A percentile compares a stretch with the other conserved stretches of the same genome.
phyloP scores from a whole-genome alignment of 2,797 vertebrate species.

The Lutjanus argentimaculatus region DNA sequence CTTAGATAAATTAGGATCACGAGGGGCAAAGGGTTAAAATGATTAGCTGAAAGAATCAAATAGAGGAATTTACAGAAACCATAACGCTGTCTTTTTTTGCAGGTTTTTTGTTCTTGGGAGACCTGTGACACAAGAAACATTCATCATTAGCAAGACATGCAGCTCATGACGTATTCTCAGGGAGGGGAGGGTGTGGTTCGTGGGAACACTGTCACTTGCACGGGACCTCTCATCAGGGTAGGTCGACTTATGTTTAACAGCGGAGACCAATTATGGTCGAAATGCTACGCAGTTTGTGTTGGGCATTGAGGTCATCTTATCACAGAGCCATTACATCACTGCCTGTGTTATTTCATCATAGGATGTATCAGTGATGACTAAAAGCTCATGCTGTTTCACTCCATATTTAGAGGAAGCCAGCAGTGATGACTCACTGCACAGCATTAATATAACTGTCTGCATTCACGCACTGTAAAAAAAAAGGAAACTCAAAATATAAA shows the following conservation, averaged over 20 bases:
- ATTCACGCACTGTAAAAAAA: background rate
- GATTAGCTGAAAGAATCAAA: constrained; percentile 63
- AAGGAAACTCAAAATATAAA: too few relatives aligned
- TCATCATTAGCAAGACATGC: constrained; percentile 62
- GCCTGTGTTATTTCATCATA: constrained; percentile 47
- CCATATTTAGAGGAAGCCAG: constrained; percentile 40
- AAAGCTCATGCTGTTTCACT: constrained; percentile 28
- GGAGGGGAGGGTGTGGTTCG: constrained; percentile 22
- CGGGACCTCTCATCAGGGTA: background rate
- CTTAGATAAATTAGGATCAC: background rate
- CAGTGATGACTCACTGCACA: constrained; percentile 33
- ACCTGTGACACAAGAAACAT: constrained; percentile 79
- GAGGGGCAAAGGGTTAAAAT: constrained; percentile 45
- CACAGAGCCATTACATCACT: constrained; percentile 49
- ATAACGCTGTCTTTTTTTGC: constrained; percentile 75
- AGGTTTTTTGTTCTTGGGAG: constrained; percentile 78
- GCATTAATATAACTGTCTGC: background rate
- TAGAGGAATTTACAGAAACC: constrained; percentile 77
- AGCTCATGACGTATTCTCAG: constrained; percentile 35
- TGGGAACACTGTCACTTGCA: constrained; percentile 28
- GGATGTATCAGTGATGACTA: constrained; percentile 40
- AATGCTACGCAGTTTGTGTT: constrained; percentile 23
- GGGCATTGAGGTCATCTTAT: constrained; percentile 35
- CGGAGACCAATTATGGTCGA: constrained; percentile 33
- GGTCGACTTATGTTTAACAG: background rate